Conservation (phyloP, 2,113 vertebrate genomes). For the Arothron firmamentum region DNA sequence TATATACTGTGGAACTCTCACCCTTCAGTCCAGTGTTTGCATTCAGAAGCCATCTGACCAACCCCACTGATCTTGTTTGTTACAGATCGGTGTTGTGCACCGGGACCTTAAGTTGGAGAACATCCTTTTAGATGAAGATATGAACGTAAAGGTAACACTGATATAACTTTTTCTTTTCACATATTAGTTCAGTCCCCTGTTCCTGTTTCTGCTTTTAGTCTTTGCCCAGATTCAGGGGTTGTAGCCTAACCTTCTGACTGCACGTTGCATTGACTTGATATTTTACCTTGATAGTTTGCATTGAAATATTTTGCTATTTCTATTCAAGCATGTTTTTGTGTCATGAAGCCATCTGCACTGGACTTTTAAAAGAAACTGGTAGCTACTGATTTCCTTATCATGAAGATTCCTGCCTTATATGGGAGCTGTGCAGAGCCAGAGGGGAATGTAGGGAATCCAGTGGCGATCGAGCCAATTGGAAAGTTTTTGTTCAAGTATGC, state of each 20-base stretch:
- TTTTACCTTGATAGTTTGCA: too few relatives aligned
- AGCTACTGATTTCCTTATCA: conserved; percentile 55
- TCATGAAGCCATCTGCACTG: background rate
- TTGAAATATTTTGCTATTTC: too few relatives aligned
- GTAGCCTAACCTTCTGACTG: too few relatives aligned
- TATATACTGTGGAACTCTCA: conserved; percentile 1
- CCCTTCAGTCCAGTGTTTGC: conserved; percentile 1
- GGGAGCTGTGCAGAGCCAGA: conserved; percentile 38
- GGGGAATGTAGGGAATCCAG: conserved; percentile 65
- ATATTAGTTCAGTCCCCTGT: too few relatives aligned
- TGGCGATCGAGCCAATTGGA: conserved; percentile 41
- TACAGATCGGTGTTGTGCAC: conserved; percentile 77
- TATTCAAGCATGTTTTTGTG: too few relatives aligned
- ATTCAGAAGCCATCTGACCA: conserved; percentile 2
- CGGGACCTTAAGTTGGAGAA: conserved; percentile 81
- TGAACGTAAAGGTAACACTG: conserved; percentile 76
- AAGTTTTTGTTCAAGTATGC: conserved; percentile 40
- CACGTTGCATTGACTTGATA: too few relatives aligned
- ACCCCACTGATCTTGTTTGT: conserved; percentile 21
- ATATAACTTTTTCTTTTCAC: conserved; percentile 25
- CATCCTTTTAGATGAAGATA: conserved; percentile 76
- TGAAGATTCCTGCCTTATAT: conserved; percentile 59
- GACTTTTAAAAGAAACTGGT: conserved; percentile 43
- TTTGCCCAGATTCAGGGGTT: too few relatives aligned
- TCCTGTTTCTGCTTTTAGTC: too few relatives aligned